Conservation (phyloP, 1,140 invertebrate genomes). For the Pachyrhynchus sulphureomaculatus region DNA sequence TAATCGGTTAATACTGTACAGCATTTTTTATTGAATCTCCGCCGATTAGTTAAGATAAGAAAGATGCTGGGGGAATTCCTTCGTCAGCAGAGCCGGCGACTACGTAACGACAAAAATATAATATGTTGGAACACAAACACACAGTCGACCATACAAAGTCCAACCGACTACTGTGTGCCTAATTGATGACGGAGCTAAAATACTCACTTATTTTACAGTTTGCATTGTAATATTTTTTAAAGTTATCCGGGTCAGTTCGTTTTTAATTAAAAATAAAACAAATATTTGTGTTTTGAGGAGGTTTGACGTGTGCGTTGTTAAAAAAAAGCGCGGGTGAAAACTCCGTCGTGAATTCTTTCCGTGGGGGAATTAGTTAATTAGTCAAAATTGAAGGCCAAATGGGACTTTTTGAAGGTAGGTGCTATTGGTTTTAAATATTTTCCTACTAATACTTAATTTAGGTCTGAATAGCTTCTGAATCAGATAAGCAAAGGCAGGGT, state of each 20-base stretch:
- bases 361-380: not conserved
- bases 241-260: slow-evolving; percentile 24
- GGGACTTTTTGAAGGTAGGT: slow-evolving; percentile 23
- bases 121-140: slow-evolving; percentile 14
- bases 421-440: no score
- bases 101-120: slow-evolving; percentile 19
- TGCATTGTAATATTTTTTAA: slow-evolving; percentile 14
- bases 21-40: no score
- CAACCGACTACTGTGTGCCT: slow-evolving; percentile 7
- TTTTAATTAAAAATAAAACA: no score
- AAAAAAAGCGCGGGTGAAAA: no score
- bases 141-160: slow-evolving; percentile 26
- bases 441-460: no score
- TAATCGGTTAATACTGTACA: no score
- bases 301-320: no score
- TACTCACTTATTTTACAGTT: not conserved
- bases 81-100: not conserved
- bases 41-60: not conserved
- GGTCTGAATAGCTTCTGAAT: no score
- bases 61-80: slow-evolving; percentile 22
- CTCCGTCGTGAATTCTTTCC: no score
- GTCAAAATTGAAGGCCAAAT: slow-evolving; percentile 5
- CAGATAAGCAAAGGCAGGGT: no score
- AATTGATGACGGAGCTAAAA: slow-evolving; percentile 20
- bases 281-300: no score